Base-by-base conservation (phyloP, 2,888 invertebrate species). In the Pycnomerus fuliginosus region DNA sequence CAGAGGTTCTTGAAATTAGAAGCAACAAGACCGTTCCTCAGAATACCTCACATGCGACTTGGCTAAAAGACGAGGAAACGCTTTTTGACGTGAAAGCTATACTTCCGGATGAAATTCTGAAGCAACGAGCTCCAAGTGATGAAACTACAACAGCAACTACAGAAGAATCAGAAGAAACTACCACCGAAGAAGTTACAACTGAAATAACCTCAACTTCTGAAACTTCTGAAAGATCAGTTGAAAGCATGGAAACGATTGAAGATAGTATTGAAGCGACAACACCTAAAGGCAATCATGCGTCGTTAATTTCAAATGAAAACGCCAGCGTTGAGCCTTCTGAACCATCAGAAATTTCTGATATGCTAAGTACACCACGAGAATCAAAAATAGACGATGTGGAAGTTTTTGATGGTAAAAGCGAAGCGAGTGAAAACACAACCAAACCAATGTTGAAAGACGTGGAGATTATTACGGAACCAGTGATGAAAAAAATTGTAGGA, bases 301-400 rank as follows among this genome's bases (percentile, higher is more conserved):
- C 60, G 1, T 36, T 61, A 11, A 30, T 58, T 7, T 58, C 64
- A 1, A 60, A 55, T 29, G 70, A 69, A 55, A 63, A 69, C 40
- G 69, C 68, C 0, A 70, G 70, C 36, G 53, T 70, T 15, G 67
- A 68, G 46, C 24, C 37, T 23, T 31, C 49, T 3, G 50, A 55
- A 23, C 29, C 39, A 7, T 45, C 56, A 3, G 67, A 68, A 51
- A 54, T 64, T 17, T 55, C 60, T 4, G 70, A 70, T 52, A 67
- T 63, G 55, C 38, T 61, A 37, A 40, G 54, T 43, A 44, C 61
- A 68, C 16, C 68, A 11, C 59, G 74, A 75, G 11, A 74, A 74
- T 1, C 74, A 74, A 10, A 68, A 70, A 10, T 62, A 74, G 13
- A 53, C 5, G 66, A 68, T 20, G 67, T 68, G 10, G 69, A 67